These are phyloP conservation scores for Drosophila tsacasi DNA, from an alignment of 1,140 invertebrate species.

Conservation along the genomic window DNA sequence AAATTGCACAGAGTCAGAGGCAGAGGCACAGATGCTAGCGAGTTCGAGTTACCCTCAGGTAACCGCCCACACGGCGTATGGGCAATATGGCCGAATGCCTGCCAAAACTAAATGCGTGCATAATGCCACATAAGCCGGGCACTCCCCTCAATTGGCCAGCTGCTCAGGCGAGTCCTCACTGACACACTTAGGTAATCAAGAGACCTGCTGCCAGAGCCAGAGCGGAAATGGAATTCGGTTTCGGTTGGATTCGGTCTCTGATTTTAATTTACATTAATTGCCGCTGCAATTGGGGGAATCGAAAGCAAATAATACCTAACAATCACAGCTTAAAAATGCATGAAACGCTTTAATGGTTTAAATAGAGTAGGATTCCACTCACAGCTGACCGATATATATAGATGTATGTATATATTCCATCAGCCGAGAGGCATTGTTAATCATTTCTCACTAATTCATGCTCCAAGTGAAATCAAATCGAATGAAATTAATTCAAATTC, in stretches of 20 bases:
- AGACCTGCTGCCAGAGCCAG: constrained; percentile 52
- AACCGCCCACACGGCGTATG: constrained; percentile 62
- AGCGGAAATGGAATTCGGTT: constrained; percentile 80
- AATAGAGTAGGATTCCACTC: too few relatives aligned
- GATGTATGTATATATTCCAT: neutral
- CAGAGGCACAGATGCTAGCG: constrained; percentile 17
- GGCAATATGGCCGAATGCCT: constrained; percentile 62
- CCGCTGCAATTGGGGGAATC: constrained; percentile 54
- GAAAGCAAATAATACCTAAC: constrained; percentile 11
- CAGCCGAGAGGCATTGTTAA: constrained; percentile 23
- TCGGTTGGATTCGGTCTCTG: constrained; percentile 70
- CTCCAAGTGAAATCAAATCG: constrained; percentile 39
- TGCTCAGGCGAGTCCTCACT: constrained; percentile 27
- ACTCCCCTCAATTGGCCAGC: neutral
- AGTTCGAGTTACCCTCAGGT: constrained; percentile 9
- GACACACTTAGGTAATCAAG: constrained; percentile 76
- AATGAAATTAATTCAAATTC: constrained; percentile 31
- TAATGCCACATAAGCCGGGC: constrained; percentile 35
- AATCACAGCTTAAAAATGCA: constrained; percentile 57
- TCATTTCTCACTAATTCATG: constrained; percentile 33
- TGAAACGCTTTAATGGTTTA: constrained; percentile 18
- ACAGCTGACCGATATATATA: too few relatives aligned
- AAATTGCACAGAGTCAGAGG: constrained; percentile 2
- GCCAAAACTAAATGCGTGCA: constrained; percentile 54
- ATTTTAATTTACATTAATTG: constrained; percentile 82